Conservation (phyloP, 92 coral and sea anemone genomes). For the Porites divaricata region DNA sequence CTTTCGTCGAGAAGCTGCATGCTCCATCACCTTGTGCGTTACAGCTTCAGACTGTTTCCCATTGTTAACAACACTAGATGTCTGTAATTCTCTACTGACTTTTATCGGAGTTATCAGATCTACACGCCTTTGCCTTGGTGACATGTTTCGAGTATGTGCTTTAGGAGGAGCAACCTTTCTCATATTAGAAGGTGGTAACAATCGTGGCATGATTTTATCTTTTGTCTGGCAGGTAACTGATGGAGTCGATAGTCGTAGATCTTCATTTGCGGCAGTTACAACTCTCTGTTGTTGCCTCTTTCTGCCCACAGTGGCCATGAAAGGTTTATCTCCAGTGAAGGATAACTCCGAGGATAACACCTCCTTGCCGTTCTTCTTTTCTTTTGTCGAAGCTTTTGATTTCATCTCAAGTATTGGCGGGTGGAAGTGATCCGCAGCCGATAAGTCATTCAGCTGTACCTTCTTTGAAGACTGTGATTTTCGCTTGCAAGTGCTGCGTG, state of each 20-base stretch:
- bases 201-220: background rate
- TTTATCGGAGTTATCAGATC: background rate
- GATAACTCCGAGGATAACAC: background rate
- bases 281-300: background rate
- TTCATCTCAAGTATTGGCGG: background rate
- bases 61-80: background rate
- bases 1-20: background rate
- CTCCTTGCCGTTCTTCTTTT: background rate
- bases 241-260: background rate
- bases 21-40: background rate
- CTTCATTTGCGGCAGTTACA: background rate
- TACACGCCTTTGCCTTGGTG: background rate
- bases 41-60: background rate
- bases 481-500: background rate
- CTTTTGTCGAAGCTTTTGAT: background rate
- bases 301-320: background rate
- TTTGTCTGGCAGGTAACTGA: background rate
- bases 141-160: background rate
- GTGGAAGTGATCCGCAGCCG: background rate
- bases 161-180: background rate
- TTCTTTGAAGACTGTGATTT: background rate
- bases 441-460: background rate
- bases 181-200: background rate
- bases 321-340: background rate
- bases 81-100: no score